A percentile compares a stretch with the other conserved stretches of the same genome.
Evolutionary conservation across 2,797 vertebrate species (phyloP).

Genomic region (Tapera naevia): DNA sequence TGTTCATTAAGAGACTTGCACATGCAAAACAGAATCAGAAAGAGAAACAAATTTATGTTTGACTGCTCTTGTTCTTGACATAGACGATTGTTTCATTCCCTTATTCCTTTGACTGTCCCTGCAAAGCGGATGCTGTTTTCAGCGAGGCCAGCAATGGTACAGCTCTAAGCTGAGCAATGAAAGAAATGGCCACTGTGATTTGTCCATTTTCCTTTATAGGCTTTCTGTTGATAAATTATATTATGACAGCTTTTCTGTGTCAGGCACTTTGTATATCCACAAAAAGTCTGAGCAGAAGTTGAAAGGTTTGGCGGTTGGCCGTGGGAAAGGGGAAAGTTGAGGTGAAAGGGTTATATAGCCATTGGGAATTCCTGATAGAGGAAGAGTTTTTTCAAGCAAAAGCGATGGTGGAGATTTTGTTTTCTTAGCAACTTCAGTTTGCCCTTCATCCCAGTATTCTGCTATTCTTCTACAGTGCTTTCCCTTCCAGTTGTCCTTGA

Average conservation of each 20-base stretch:
- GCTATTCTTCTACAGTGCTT: not conserved
- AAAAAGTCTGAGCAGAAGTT: not conserved
- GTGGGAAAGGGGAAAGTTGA: not conserved
- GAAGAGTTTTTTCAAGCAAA: not conserved
- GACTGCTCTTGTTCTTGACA: not conserved
- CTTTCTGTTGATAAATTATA: not conserved
- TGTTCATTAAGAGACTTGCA: not conserved
- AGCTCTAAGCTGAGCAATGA: not conserved
- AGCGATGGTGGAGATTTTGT: not conserved
- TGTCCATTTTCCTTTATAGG: not conserved
- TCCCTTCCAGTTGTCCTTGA: not conserved
- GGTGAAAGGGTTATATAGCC: not conserved
- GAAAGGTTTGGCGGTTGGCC: not conserved
- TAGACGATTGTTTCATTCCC: not conserved
- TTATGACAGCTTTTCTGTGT: not conserved
- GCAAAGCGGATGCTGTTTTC: not conserved
- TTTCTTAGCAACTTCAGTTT: not conserved
- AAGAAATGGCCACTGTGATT: not conserved
- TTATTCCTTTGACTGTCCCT: not conserved
- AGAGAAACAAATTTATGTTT: not conserved
- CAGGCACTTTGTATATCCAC: accelerated
- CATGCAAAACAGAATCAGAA: not conserved
- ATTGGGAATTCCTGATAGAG: not conserved
- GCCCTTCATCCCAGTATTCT: not conserved
- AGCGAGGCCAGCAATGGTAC: not conserved